Conservation (phyloP, 2,797 vertebrate genomes). For the Artibeus lituratus region DNA sequence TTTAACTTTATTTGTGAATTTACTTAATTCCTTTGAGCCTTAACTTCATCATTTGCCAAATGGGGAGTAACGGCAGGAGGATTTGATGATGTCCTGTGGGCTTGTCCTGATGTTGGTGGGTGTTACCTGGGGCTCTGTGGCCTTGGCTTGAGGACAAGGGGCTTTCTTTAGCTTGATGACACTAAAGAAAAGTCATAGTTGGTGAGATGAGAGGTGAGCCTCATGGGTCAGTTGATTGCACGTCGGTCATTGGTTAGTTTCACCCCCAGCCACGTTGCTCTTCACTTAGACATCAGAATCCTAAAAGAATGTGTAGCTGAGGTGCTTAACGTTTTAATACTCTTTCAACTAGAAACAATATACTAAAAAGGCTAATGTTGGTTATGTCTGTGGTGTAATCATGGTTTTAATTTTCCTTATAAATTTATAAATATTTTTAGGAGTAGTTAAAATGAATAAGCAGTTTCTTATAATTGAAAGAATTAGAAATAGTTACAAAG, state of each 20-base stretch:
- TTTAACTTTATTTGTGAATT: not conserved
- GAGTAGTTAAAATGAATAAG: not conserved
- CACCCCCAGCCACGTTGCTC: not conserved
- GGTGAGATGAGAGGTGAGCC: not conserved
- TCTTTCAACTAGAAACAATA: not conserved
- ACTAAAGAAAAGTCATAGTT: not conserved
- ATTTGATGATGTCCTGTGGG: not conserved
- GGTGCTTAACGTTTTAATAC: not conserved
- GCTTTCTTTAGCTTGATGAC: not conserved
- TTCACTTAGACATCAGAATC: not conserved
- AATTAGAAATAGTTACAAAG: constrained; percentile 20
- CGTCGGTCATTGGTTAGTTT: not conserved
- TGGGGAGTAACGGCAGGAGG: not conserved
- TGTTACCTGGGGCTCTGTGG: not conserved
- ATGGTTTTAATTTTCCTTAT: not conserved
- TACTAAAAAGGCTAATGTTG: not conserved
- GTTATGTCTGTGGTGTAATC: not conserved
- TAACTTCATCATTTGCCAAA: not conserved
- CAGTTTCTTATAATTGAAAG: not conserved
- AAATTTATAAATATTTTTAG: constrained; percentile 4
- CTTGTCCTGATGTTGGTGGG: not conserved
- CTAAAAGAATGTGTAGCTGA: not conserved
- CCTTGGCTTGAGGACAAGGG: not conserved
- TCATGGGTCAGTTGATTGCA: not conserved
- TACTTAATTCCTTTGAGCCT: not conserved